Base-by-base conservation (phyloP, 2,888 invertebrate genomes). In the Scaeva pyrastri region DNA sequence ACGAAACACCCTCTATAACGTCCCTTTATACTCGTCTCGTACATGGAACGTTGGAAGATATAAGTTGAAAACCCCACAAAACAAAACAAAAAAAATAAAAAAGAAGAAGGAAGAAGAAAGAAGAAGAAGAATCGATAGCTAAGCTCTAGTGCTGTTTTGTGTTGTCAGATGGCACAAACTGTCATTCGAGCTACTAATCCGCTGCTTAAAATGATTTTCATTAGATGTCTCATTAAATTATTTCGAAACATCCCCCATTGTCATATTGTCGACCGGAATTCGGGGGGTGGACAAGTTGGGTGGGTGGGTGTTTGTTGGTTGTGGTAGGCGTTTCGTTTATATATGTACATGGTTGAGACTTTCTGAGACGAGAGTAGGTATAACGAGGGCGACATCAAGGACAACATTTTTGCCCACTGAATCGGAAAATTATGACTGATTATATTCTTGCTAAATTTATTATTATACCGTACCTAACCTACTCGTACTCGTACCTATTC, bases 221-320 rank as follows among this genome's bases (percentile, higher is more conserved):
- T 85, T 81, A 85, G 76, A 85, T 81, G 85, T 85, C 81, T 81
- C 85, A 85, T 85, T 80, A 85, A 85, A 85, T 85, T 81, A 85
- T 85, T 81, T 77, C 76, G 73, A 77, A 85, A 77, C 80, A 81
- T 73, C 36, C 48, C 36, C 73, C 50, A 81, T 84, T 84, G 84
- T 79, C 78, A 64, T 71, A 21, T 66, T 41, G 23, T 73, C 43
- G 80, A 76, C 64, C 7, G 26, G 10, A 1, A 7, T 8, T 31
- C 1, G 3, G 10, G 8, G 52, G 26, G 7, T 6, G 14, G 21
- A 7, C 8, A 39, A 3, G 50, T n/a, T n/a, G n/a, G n/a, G n/a
- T n/a, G 21, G 21, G 50, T 6, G 11, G 21, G 10, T 19, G 7
- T 7, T 19, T 6, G 10, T 10, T 66, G 21, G 31, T 7, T 7